A percentile compares a stretch with the other conserved stretches of the same genome.
Evolutionary conservation across 2,113 vertebrate genomes (phyloP).

Genomic region (Cynopterus brachyotis): DNA sequence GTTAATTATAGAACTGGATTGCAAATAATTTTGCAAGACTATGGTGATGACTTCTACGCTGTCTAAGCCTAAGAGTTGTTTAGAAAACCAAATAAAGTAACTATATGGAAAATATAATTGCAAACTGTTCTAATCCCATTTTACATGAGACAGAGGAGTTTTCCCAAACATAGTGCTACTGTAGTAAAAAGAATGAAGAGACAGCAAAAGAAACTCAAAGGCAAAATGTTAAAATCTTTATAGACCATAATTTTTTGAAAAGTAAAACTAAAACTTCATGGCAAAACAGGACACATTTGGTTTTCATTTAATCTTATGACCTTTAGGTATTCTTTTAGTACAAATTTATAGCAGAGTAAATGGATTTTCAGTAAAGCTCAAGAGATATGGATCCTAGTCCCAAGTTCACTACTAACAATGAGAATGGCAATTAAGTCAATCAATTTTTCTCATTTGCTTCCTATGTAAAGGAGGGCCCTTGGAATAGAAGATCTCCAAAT

Average conservation of each 20-base stretch:
- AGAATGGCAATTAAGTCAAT: neutral
- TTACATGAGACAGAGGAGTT: neutral
- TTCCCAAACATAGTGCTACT: neutral
- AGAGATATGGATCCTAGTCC: neutral
- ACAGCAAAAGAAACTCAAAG: neutral
- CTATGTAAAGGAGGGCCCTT: neutral
- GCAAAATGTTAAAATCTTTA: neutral
- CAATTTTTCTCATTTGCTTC: neutral
- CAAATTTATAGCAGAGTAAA: neutral
- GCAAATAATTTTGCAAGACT: neutral
- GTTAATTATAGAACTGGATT: neutral
- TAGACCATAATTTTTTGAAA: neutral
- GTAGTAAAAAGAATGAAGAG: constrained; percentile 1
- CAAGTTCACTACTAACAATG: neutral
- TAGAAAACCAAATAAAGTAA: neutral
- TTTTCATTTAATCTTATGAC: neutral
- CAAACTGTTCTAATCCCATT: neutral
- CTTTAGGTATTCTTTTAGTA: neutral
- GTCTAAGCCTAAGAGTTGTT: neutral
- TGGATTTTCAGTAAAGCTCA: neutral
- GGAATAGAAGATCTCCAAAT: neutral
- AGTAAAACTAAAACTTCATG: neutral
- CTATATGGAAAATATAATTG: neutral
- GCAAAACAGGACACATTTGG: neutral
- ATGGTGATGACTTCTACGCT: neutral